These are phyloP conservation scores for Popillia japonica DNA, from an alignment of 1,140 invertebrate species.

Conservation along the genomic window DNA sequence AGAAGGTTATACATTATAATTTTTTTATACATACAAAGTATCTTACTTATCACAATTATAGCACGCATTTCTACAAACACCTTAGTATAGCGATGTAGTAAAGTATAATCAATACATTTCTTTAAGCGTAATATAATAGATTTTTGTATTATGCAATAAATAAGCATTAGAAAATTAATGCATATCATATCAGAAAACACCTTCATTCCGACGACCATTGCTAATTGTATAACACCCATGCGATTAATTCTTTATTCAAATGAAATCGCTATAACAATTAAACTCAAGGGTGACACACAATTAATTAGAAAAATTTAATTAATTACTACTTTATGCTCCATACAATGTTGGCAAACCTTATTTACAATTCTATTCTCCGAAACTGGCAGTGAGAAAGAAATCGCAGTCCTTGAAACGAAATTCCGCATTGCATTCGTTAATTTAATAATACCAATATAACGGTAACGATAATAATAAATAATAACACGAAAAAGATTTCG, in stretches of 20 bases:
- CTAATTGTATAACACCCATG: not conserved
- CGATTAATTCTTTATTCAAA: not conserved
- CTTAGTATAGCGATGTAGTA: too few species aligned
- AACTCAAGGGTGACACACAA: not conserved
- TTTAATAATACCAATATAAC: not conserved
- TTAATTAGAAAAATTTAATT: constrained; percentile 13
- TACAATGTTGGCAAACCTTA: not conserved
- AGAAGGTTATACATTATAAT: too few species aligned
- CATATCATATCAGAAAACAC: too few species aligned
- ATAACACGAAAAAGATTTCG: not conserved
- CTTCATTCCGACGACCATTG: too few species aligned
- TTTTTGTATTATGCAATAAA: too few species aligned
- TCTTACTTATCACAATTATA: too few species aligned
- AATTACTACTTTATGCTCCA: not conserved
- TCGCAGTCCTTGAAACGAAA: not conserved
- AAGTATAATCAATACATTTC: too few species aligned
- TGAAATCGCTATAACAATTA: not conserved
- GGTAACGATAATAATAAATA: too few species aligned
- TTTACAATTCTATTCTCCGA: constrained; percentile 6
- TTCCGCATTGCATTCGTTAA: constrained; percentile 4
- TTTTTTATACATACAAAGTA: too few species aligned
- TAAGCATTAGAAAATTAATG: too few species aligned
- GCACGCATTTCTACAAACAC: too few species aligned
- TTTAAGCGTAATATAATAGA: too few species aligned
- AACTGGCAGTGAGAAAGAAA: not conserved